Evolutionary conservation across 1,140 invertebrate genomes (phyloP).

Genomic region (Polypedilum vanderplanki): DNA sequence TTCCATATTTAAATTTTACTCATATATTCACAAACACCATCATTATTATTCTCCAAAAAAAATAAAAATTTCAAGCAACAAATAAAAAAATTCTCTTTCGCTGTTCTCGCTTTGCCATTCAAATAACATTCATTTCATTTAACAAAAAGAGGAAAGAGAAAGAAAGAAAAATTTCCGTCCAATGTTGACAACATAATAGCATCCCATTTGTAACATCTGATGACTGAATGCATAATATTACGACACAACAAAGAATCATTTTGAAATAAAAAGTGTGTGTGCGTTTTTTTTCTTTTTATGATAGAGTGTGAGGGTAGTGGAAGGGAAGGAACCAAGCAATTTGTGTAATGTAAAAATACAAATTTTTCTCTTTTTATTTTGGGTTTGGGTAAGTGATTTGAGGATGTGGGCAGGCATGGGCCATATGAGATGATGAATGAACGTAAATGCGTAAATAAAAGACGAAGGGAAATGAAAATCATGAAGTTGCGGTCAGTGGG

Average conservation of each 20-base stretch:
- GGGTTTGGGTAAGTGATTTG: constrained; percentile 1
- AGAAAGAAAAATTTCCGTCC: background rate
- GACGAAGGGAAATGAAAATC: too few relatives aligned
- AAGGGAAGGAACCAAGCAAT: background rate
- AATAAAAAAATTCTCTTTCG: too few relatives aligned
- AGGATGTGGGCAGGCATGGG: background rate
- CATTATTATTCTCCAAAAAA: too few relatives aligned
- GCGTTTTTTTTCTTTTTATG: background rate
- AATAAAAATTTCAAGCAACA: too few relatives aligned
- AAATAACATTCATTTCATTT: background rate
- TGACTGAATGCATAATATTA: constrained; percentile 18
- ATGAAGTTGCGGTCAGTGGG: too few relatives aligned
- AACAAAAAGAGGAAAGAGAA: background rate
- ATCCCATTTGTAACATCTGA: constrained; percentile 17
- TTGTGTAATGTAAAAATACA: constrained; percentile 11
- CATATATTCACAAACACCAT: too few relatives aligned
- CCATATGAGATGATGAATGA: too few relatives aligned
- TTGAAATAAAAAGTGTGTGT: background rate
- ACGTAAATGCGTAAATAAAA: too few relatives aligned
- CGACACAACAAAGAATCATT: background rate
- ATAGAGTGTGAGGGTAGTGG: background rate
- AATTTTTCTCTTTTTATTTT: background rate
- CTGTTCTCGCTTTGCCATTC: too few relatives aligned
- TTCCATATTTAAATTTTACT: too few relatives aligned
- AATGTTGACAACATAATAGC: constrained; percentile 18